Base-by-base conservation (phyloP, 2,113 vertebrate species). In the Lasiurus borealis region DNA sequence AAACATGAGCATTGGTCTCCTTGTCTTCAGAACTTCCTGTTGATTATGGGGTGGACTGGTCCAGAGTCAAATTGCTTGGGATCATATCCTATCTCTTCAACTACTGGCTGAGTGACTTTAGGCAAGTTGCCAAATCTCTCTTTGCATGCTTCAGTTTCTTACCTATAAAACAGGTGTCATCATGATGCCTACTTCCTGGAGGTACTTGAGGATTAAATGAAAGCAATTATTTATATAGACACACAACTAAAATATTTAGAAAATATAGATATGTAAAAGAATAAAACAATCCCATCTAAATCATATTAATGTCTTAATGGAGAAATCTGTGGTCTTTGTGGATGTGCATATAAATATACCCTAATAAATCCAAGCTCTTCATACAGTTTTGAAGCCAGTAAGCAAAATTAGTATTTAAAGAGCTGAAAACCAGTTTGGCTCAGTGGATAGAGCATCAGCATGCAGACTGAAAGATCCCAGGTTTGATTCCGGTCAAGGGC, bases 221-320 rank as follows among this genome's bases (percentile, higher is more conserved):
- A 86, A 64, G 48, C 62, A 59, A 73, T 73, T 64, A 52, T 16
- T 40, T 64, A 76, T 52, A 34, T n/a, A 36, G 3, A 19, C 4
- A 82, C 10, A 52, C 16, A 64, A 34, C 52, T 52, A 52, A 46
- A 82, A 64, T 52, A 82, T 50, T 88, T 40, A 29, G 72, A 69
- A 77, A 85, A 85, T 94, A 72, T 1, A n/a, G 14, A 34, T 85
- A 72, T 7, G n/a, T 85, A 59, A 59, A 94, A 85, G n/a, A 78
- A 90, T 40, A 85, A 85, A 90, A 71, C 40, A 59, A 2, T 54
- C n/a, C 25, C 25, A 72, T 66, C 23, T 29, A 86, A 72, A 46
- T 54, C 34, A 46, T 29, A 73, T 25, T 34, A 91, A 54, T 54
- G 46, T 29, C 29, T 86, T 72, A 23, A 3, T 68, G 25, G 15